These are phyloP conservation scores for Thamnophis sirtalis DNA, from an alignment of 2,113 vertebrate genomes.

Conservation along the genomic window DNA sequence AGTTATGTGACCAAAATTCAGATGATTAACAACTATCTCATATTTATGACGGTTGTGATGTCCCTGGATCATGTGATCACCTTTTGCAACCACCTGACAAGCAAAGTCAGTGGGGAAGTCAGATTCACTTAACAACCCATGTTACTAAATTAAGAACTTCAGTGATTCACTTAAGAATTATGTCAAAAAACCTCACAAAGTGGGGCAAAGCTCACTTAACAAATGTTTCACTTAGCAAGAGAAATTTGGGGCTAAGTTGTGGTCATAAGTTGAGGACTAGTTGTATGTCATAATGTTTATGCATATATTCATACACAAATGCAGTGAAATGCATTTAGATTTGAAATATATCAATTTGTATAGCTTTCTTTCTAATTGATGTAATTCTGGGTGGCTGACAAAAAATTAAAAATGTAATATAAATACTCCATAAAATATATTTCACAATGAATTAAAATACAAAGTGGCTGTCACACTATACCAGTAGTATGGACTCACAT, in stretches of 20 bases:
- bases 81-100: background rate
- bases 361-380: background rate
- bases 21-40: background rate
- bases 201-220: background rate
- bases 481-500: background rate
- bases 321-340: background rate
- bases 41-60: background rate
- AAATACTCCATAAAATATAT: background rate
- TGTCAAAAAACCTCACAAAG: background rate
- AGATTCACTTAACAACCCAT: background rate
- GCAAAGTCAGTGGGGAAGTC: background rate
- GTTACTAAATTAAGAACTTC: background rate
- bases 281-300: background rate
- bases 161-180: background rate
- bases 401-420: background rate
- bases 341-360: background rate
- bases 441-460: background rate
- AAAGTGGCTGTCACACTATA: background rate
- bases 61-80: background rate
- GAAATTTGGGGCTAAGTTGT: background rate
- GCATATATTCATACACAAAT: background rate
- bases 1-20: background rate
- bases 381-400: background rate
- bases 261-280: background rate
- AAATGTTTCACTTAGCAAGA: background rate